These are phyloP conservation scores for Bubo bubo DNA, from an alignment of 2,113 vertebrate genomes.

Conservation along the genomic window DNA sequence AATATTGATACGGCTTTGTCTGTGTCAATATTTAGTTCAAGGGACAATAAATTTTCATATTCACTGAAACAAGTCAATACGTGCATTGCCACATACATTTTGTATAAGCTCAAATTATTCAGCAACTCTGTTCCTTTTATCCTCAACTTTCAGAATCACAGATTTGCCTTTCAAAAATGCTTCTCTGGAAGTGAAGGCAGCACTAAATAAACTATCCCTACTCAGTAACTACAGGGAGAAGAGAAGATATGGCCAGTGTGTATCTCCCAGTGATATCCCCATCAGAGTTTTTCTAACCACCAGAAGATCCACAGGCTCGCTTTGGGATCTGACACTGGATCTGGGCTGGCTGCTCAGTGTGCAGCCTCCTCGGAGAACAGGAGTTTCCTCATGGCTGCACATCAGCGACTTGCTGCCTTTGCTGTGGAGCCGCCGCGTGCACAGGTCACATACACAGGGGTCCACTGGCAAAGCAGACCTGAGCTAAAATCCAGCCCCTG, in stretches of 20 bases:
- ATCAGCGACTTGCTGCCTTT: neutral
- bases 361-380: neutral
- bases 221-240: neutral
- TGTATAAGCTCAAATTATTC: constrained; percentile 1
- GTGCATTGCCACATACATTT: neutral
- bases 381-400: neutral
- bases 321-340: neutral
- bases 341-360: neutral
- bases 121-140: neutral
- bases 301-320: neutral
- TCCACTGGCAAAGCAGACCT: neutral
- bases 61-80: constrained; percentile 6
- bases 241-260: fast-evolving
- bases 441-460: fast-evolving
- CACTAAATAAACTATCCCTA: neutral
- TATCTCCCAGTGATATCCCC: neutral
- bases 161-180: neutral
- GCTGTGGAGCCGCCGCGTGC: neutral
- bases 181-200: neutral
- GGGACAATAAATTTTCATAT: constrained; percentile 48
- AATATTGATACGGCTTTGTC: constrained; percentile 51
- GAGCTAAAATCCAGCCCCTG: neutral
- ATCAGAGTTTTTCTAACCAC: neutral
- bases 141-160: neutral
- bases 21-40: constrained; percentile 63